These are phyloP conservation scores for Paedocypris micromegethes DNA, from an alignment of 2,797 vertebrate genomes.

Conservation along the genomic window DNA sequence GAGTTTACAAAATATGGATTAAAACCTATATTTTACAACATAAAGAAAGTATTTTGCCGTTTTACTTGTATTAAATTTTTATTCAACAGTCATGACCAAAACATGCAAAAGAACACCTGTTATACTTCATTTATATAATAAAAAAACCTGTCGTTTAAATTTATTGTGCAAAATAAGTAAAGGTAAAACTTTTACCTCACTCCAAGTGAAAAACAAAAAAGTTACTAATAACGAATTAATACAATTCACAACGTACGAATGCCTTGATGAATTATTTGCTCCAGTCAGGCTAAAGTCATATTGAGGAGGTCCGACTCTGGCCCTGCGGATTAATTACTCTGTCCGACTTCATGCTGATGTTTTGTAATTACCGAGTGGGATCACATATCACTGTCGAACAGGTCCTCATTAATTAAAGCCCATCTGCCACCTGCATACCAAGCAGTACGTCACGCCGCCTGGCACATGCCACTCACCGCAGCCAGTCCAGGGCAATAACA, in stretches of 20 bases:
- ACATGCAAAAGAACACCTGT: too few relatives aligned
- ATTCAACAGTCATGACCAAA: too few relatives aligned
- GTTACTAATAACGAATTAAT: background rate
- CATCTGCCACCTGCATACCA: conserved; percentile 58
- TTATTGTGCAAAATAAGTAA: too few relatives aligned
- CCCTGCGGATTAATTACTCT: conserved; percentile 56
- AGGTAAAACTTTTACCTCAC: too few relatives aligned
- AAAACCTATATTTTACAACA: too few relatives aligned
- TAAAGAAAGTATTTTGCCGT: too few relatives aligned
- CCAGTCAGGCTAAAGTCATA: conserved; percentile 40
- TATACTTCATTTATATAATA: too few relatives aligned
- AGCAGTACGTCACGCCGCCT: conserved; percentile 43
- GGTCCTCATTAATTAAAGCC: conserved; percentile 71
- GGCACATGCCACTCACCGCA: conserved; percentile 36
- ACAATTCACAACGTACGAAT: conserved; percentile 20
- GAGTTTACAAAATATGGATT: too few relatives aligned
- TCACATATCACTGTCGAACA: conserved; percentile 67
- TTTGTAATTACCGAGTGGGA: conserved; percentile 67
- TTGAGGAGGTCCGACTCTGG: conserved; percentile 31
- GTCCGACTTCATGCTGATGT: conserved; percentile 52
- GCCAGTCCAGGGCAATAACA: background rate
- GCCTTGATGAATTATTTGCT: conserved; percentile 34
- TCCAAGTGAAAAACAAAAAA: too few relatives aligned
- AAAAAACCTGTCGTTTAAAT: too few relatives aligned
- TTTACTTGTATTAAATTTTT: too few relatives aligned